phyloP scores from a whole-genome alignment of 2,888 invertebrate genomes.

The Cryptocephalus moraei region DNA sequence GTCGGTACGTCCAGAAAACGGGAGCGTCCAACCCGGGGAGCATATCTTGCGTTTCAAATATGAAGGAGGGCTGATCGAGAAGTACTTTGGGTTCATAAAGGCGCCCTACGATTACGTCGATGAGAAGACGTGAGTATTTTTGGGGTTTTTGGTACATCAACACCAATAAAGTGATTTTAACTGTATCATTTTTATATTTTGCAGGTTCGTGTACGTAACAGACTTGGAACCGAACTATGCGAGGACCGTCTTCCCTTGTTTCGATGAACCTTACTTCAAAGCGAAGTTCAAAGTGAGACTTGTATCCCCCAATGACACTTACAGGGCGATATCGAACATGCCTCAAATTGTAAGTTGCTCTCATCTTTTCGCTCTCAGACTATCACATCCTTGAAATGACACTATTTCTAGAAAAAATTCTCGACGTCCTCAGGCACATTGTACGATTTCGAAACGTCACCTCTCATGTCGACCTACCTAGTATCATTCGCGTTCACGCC shows the following conservation, averaged over 20 bases:
- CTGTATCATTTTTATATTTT: too few relatives aligned
- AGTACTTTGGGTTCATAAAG: constrained; percentile 57
- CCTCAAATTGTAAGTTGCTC: constrained; percentile 23
- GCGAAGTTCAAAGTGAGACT: constrained; percentile 21
- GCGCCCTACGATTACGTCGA: constrained; percentile 9
- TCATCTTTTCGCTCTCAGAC: too few relatives aligned
- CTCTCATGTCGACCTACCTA: constrained; percentile 23
- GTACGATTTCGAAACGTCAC: constrained; percentile 19
- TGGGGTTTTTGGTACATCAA: neutral
- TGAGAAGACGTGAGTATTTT: constrained; percentile 10
- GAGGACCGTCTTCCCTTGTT: constrained; percentile 23
- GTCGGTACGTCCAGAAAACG: constrained; percentile 11
- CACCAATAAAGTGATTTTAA: neutral
- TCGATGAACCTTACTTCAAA: constrained; percentile 26
- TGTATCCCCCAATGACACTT: constrained; percentile 20
- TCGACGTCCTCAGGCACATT: constrained; percentile 13
- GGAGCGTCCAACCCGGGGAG: constrained; percentile 26
- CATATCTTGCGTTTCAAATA: constrained; percentile 53
- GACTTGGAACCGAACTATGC: constrained; percentile 23
- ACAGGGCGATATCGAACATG: constrained; percentile 24
- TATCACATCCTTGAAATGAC: too few relatives aligned
- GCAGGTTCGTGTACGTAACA: constrained; percentile 19
- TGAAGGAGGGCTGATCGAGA: constrained; percentile 49
- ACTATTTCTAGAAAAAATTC: constrained; percentile 13
- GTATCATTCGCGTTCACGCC: constrained; percentile 21